These are phyloP conservation scores for Prietella phreatophila DNA, from an alignment of 2,113 vertebrate species.

Conservation along the genomic window DNA sequence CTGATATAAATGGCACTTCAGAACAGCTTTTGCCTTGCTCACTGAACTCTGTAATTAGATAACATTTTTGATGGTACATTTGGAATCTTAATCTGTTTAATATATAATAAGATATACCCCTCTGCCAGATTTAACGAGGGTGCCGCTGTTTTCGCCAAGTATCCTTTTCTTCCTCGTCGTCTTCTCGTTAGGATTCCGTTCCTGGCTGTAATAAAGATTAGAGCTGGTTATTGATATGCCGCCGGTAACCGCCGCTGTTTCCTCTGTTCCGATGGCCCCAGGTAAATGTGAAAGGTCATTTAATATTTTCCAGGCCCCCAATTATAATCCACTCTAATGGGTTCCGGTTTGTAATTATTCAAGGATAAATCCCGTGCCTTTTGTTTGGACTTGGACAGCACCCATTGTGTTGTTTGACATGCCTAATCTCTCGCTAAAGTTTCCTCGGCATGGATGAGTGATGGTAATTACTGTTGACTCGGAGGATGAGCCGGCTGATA, in stretches of 20 bases:
- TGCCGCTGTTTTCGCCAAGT: slow-evolving; percentile 66
- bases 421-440: slow-evolving; percentile 78
- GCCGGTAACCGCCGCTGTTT: slow-evolving; percentile 81
- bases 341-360: slow-evolving; percentile 83
- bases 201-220: slow-evolving; percentile 82
- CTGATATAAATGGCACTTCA: slow-evolving; percentile 80
- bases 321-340: slow-evolving; percentile 85
- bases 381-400: slow-evolving; percentile 77
- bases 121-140: slow-evolving; percentile 24
- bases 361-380: slow-evolving; percentile 75
- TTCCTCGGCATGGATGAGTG: slow-evolving; percentile 73
- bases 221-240: slow-evolving; percentile 82
- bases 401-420: slow-evolving; percentile 74
- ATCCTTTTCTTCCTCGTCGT: slow-evolving; percentile 77
- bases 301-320: slow-evolving; percentile 82
- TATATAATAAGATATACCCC: slow-evolving; percentile 82
- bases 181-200: slow-evolving; percentile 82
- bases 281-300: slow-evolving; percentile 90
- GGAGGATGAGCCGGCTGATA: slow-evolving; percentile 65
- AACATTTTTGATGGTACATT: slow-evolving; percentile 93
- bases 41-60: slow-evolving; percentile 95
- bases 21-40: slow-evolving; percentile 79
- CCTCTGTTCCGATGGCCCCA: slow-evolving; percentile 76
- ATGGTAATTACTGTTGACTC: slow-evolving; percentile 80
- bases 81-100: slow-evolving; percentile 97